Base-by-base conservation (phyloP, 2,888 invertebrate genomes). In the Acheta domesticus region DNA sequence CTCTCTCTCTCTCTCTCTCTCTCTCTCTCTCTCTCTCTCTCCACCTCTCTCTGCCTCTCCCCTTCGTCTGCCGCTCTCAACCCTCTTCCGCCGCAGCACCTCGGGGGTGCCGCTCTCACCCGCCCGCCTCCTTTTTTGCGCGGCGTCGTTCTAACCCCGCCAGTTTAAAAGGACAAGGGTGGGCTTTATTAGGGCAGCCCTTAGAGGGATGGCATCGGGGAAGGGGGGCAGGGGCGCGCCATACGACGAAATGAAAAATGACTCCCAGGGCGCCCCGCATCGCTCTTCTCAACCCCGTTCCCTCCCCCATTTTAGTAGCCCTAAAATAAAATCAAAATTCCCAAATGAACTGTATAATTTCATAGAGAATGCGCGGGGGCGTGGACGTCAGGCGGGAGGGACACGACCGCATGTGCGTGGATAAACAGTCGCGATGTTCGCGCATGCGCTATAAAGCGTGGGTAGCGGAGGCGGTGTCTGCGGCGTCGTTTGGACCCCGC, bases 81-180 rank as follows among this genome's bases (percentile, higher is more conserved):
- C 62, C n/a, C 4, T 5, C 62, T 62, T 62, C 62, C 62, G 62
- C 62, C 62, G 11, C 36, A 8, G 36, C 36, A 36, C 36, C 36
- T 36, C 36, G 5, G 36, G 36, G 36, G 8, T 8, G 36, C 36
- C 36, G 36, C 36, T 8, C 36, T 36, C 36, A 8, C 36, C 36
- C n/a, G n/a, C n/a, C n/a, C n/a, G n/a, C n/a, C n/a, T n/a, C n/a
- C n/a, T 36, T 62, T 62, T 62, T 62, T 62, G 62, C 62, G 62
- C 14, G 16, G 62, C 3, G 12, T 8, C 62, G 16, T 5, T 62
- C 62, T 62, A 62, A 62, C 62, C 62, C 62, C 62, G n/a, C 62
- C 62, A 62, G 62, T 62, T 62, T 62, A 62, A 62, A 62, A 62
- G 62, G 62, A 62, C 62, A 62, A 62, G 62, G 62, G 62, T 62